A percentile compares a stretch with the other conserved stretches of the same genome.
Evolutionary conservation across 2,113 vertebrate species (phyloP).

Genomic region (Bujurquina vittata): DNA sequence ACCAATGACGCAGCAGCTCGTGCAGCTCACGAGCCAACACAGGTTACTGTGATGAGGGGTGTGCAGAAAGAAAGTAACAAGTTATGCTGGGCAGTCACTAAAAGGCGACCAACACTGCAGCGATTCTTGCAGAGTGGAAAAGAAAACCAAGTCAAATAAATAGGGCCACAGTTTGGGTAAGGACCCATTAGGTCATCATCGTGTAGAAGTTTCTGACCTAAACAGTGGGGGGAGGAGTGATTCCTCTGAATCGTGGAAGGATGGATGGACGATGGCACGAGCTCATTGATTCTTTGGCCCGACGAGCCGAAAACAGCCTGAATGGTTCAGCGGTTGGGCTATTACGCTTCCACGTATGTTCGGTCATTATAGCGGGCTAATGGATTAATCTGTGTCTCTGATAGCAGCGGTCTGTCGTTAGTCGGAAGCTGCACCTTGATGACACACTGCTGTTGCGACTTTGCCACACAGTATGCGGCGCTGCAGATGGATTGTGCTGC

Average conservation of each 20-base stretch:
- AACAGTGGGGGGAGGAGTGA: background rate
- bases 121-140: too few relatives aligned
- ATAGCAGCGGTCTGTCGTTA: background rate
- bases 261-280: background rate
- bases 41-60: background rate
- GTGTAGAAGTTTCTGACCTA: too few relatives aligned
- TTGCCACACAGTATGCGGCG: background rate
- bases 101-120: background rate
- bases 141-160: too few relatives aligned
- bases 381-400: background rate
- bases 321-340: background rate
- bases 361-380: background rate
- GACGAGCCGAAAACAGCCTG: background rate
- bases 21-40: rapidly evolving
- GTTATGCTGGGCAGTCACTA: background rate
- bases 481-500: background rate
- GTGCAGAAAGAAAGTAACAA: too few relatives aligned
- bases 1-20: background rate
- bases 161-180: too few relatives aligned
- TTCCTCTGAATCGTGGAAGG: rapidly evolving
- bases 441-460: background rate
- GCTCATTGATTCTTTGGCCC: background rate
- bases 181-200: too few relatives aligned
- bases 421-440: background rate
- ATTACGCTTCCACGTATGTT: background rate